Conservation (phyloP, 2,888 invertebrate species). For the Drosophila bunnanda region DNA sequence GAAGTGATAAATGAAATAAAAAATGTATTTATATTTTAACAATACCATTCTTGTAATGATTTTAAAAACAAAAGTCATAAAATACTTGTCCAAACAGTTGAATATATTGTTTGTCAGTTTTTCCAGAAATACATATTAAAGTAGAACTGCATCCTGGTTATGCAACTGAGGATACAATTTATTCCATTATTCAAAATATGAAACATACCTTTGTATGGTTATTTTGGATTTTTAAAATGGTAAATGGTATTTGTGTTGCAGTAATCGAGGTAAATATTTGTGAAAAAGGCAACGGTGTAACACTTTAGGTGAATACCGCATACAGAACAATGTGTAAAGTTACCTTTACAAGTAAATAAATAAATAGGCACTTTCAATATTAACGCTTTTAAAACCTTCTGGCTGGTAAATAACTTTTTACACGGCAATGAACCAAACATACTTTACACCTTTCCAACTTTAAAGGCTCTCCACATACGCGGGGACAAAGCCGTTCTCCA, state of each 20-base stretch:
- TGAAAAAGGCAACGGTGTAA: background rate
- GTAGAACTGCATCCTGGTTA: background rate
- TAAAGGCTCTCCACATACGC: slow-evolving; percentile 4
- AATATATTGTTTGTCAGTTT: background rate
- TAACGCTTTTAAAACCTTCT: background rate
- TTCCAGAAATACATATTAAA: background rate
- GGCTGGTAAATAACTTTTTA: slow-evolving; percentile 4
- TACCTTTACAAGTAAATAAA: background rate
- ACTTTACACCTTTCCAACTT: background rate
- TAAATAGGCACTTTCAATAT: background rate
- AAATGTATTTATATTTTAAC: background rate
- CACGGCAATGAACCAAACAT: background rate
- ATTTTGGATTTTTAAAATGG: background rate
- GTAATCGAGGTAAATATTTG: slow-evolving; percentile 10
- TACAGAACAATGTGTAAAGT: background rate
- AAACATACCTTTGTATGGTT: background rate
- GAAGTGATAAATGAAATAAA: background rate
- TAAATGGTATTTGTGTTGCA: slow-evolving; percentile 1
- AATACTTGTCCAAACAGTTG: background rate
- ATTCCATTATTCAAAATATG: slow-evolving; percentile 5
- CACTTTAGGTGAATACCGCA: background rate
- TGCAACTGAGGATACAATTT: background rate
- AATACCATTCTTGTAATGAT: background rate
- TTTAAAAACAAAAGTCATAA: background rate
- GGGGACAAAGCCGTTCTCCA: slow-evolving; percentile 1